phyloP scores from a whole-genome alignment of 1,140 invertebrate species.

The Pentalonia nigronervosa region DNA sequence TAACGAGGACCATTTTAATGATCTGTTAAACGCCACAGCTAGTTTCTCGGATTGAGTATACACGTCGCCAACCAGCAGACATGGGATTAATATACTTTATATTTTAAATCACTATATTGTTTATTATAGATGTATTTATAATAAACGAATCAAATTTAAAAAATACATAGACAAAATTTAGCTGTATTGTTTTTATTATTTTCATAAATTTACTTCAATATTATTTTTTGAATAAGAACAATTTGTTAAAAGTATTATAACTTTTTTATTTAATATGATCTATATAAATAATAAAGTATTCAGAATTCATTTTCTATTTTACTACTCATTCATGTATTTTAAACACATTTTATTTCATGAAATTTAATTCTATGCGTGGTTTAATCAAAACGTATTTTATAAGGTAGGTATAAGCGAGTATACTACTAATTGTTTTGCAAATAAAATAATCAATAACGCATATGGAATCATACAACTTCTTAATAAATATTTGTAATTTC shows the following conservation, averaged over 20 bases:
- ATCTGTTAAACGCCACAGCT: constrained; percentile 46
- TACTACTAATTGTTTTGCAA: neutral
- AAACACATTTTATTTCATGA: neutral
- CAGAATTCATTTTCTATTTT: neutral
- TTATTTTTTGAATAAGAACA: neutral
- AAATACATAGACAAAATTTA: neutral
- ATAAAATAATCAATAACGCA: neutral
- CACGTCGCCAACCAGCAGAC: neutral
- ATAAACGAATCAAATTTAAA: neutral
- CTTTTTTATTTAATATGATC: neutral
- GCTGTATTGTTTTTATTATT: neutral
- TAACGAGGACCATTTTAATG: constrained; percentile 52
- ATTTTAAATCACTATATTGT: neutral
- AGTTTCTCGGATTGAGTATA: constrained; percentile 17
- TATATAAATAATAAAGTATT: neutral
- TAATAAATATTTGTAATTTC: neutral
- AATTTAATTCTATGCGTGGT: neutral
- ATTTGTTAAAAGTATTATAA: neutral
- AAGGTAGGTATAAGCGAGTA: neutral
- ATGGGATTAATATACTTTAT: neutral
- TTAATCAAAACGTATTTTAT: neutral
- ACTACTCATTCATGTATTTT: neutral
- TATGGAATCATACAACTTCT: neutral
- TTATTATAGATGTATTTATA: neutral
- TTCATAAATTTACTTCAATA: neutral